Conservation (phyloP, 2,888 invertebrate species). For the Protodeltote pygarga region DNA sequence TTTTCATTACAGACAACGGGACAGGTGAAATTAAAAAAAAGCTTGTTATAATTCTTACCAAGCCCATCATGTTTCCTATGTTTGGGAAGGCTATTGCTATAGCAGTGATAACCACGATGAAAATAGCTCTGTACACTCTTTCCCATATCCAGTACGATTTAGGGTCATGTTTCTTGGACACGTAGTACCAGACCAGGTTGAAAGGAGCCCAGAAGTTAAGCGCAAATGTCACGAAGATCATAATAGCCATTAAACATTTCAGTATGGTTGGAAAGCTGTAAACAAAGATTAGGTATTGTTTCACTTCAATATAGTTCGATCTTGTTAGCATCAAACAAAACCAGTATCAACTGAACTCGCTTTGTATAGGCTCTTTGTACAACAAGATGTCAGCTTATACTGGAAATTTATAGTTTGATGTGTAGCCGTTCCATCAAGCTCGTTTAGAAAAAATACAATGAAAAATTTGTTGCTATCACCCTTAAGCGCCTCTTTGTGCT, state of each 20-base stretch:
- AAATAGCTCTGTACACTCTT: constrained; percentile 68
- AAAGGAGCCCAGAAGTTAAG: constrained; percentile 82
- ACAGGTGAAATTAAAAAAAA: background rate
- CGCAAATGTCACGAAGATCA: constrained; percentile 82
- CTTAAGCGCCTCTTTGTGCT: too few relatives aligned
- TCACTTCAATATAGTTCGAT: background rate
- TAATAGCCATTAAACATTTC: constrained; percentile 75
- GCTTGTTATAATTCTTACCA: constrained; percentile 71
- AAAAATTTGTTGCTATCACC: too few relatives aligned
- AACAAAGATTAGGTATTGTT: too few relatives aligned
- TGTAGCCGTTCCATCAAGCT: too few relatives aligned
- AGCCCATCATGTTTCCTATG: constrained; percentile 79
- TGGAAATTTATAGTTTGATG: too few relatives aligned
- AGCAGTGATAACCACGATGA: constrained; percentile 67
- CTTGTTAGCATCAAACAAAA: too few relatives aligned
- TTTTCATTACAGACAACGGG: background rate
- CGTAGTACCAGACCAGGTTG: constrained; percentile 78
- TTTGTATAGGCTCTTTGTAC: too few relatives aligned
- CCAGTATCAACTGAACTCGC: too few relatives aligned
- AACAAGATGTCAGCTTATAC: too few relatives aligned
- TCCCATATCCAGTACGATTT: constrained; percentile 77
- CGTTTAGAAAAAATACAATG: too few relatives aligned
- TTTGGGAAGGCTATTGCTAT: constrained; percentile 78
- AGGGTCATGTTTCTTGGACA: constrained; percentile 67
- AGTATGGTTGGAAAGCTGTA: constrained; percentile 76